phyloP scores from a whole-genome alignment of 1,140 invertebrate species.

The Lethocerus indicus region DNA sequence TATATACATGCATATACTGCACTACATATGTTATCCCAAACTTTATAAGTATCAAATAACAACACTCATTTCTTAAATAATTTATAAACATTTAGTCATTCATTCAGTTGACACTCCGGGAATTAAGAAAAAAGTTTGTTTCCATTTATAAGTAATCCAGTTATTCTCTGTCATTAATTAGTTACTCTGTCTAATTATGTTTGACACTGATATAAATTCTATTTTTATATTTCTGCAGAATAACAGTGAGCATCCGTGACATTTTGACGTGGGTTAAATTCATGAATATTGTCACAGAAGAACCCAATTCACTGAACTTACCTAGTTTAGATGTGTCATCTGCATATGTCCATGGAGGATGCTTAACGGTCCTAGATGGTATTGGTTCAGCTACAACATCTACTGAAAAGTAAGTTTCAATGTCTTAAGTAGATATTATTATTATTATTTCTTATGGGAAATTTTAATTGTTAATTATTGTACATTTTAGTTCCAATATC shows the following conservation, averaged over 20 bases:
- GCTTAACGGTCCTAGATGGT: constrained; percentile 80
- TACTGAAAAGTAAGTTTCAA: constrained; percentile 10
- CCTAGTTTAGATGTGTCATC: constrained; percentile 32
- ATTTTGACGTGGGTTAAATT: constrained; percentile 86
- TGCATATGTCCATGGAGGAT: constrained; percentile 75
- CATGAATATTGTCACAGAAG: constrained; percentile 44
- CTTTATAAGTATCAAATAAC: no score
- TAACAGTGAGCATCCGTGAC: constrained; percentile 82
- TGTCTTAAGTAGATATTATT: background rate
- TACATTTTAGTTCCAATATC: constrained; percentile 23
- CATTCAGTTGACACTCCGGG: no score
- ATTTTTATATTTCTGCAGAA: constrained; percentile 26
- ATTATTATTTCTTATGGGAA: background rate
- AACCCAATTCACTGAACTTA: constrained; percentile 17
- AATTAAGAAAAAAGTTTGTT: no score
- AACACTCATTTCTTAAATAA: no score
- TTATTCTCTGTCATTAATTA: no score
- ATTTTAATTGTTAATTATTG: background rate
- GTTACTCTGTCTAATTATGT: no score
- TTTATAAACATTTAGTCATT: no score
- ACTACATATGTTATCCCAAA: no score
- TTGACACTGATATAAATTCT: background rate
- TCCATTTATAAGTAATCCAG: no score
- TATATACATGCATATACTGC: no score
- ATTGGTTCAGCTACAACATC: constrained; percentile 17